phyloP scores from a whole-genome alignment of 2,797 vertebrate genomes.

The Siniperca undulata region DNA sequence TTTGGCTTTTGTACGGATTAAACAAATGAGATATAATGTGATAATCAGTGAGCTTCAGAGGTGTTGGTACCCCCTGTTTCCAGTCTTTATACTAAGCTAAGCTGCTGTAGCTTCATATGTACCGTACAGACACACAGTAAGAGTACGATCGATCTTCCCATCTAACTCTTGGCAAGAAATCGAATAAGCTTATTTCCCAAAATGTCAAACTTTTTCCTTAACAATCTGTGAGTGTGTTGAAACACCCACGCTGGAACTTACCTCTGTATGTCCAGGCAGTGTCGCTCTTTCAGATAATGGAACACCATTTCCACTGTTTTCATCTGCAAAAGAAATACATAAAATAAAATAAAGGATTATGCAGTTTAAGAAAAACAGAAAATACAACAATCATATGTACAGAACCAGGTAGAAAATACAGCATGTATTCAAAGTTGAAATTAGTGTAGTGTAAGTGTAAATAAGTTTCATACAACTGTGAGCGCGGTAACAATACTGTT shows the following conservation, averaged over 20 bases:
- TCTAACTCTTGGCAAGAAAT: neutral
- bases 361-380: neutral
- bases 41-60: neutral
- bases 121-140: neutral
- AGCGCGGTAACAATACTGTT: neutral
- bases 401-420: neutral
- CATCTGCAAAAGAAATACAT: slow-evolving; percentile 74
- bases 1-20: neutral
- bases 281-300: slow-evolving; percentile 64
- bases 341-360: neutral
- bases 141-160: too few relatives aligned
- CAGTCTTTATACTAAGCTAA: slow-evolving; percentile 11
- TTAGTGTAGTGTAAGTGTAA: neutral
- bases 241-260: slow-evolving; percentile 52
- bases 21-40: neutral
- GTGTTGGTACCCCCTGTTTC: neutral
- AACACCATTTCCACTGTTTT: slow-evolving; percentile 75
- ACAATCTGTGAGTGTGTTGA: neutral
- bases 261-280: slow-evolving; percentile 80
- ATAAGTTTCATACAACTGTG: neutral
- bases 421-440: neutral
- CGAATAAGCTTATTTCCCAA: neutral
- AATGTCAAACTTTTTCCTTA: neutral
- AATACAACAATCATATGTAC: neutral
- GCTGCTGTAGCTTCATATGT: neutral